Percentiles rank a stretch among this genome's conserved stretches.
phyloP scores from a whole-genome alignment of 1,140 invertebrate species.

The Asbolus verrucosus region DNA sequence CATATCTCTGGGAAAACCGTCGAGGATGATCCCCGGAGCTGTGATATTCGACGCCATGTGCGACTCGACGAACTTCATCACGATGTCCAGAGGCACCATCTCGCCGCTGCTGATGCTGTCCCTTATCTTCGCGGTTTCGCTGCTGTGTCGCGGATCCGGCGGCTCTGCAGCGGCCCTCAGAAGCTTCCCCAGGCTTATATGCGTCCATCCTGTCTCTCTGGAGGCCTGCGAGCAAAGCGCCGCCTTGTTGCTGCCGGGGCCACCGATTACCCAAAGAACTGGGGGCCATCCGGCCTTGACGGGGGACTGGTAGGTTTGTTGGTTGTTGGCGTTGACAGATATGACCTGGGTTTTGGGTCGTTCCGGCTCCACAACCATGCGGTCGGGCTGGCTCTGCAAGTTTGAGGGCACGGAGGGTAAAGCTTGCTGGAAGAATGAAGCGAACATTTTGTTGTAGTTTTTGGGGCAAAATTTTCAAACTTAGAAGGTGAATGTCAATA shows the following conservation, averaged over 20 bases:
- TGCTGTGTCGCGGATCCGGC: conserved; percentile 67
- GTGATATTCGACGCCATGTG: conserved; percentile 70
- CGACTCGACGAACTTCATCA: conserved; percentile 75
- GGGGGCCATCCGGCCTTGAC: conserved; percentile 67
- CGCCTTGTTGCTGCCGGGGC: conserved; percentile 81
- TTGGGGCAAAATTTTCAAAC: too few relatives aligned
- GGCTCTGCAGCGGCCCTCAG: conserved; percentile 76
- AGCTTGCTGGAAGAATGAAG: conserved; percentile 41
- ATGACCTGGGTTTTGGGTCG: conserved; percentile 61
- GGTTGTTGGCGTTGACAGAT: conserved; percentile 62
- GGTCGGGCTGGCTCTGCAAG: conserved; percentile 39
- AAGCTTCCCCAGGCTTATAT: conserved; percentile 79
- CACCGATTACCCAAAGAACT: conserved; percentile 85
- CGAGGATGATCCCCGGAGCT: conserved; percentile 82
- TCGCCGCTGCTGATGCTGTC: conserved; percentile 85
- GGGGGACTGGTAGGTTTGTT: conserved; percentile 56
- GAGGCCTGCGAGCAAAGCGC: conserved; percentile 77
- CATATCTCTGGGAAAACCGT: conserved; percentile 90
- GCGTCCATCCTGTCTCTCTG: conserved; percentile 77
- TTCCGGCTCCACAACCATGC: conserved; percentile 33
- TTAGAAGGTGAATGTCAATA: too few relatives aligned
- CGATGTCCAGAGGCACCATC: conserved; percentile 78
- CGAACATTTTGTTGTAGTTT: too few relatives aligned
- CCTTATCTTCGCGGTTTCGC: conserved; percentile 70
- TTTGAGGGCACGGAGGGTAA: conserved; percentile 16